These are phyloP conservation scores for Matsumyia berberina DNA, from an alignment of 2,888 invertebrate genomes.

Conservation along the genomic window DNA sequence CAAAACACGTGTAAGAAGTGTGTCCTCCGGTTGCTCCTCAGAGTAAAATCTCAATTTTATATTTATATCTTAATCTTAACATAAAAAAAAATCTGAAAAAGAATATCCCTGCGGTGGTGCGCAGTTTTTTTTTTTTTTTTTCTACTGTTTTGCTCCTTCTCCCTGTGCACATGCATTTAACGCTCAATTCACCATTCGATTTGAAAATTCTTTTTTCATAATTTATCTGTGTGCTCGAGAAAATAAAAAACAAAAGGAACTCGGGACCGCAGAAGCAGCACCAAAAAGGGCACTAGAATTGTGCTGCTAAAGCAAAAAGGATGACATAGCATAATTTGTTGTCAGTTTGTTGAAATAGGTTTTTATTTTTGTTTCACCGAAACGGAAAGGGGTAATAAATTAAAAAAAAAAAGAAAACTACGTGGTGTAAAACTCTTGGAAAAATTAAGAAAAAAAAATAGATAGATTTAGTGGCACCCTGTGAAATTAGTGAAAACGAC, in stretches of 20 bases:
- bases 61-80: conserved; percentile 34
- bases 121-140: conserved; percentile 3
- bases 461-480: neutral
- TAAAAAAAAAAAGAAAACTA: conserved; percentile 15
- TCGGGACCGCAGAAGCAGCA: neutral
- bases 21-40: conserved; percentile 16
- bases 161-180: conserved; percentile 43
- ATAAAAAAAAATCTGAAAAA: conserved; percentile 22
- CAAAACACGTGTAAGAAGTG: conserved; percentile 65
- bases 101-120: conserved; percentile 50
- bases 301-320: neutral
- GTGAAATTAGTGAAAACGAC: no score
- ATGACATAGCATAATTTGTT: conserved; percentile 62
- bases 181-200: conserved; percentile 53
- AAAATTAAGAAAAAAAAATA: neutral
- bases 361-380: conserved; percentile 42
- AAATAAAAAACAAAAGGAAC: conserved; percentile 3
- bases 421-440: neutral
- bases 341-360: conserved; percentile 47
- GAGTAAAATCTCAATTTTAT: conserved; percentile 40
- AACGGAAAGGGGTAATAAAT: conserved; percentile 21
- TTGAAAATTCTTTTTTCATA: conserved; percentile 16
- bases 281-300: conserved; percentile 8
- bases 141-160: conserved; percentile 5
- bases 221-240: neutral